These are phyloP conservation scores for Tragelaphus strepsiceros DNA, from an alignment of 2,113 vertebrate genomes.

Conservation along the genomic window DNA sequence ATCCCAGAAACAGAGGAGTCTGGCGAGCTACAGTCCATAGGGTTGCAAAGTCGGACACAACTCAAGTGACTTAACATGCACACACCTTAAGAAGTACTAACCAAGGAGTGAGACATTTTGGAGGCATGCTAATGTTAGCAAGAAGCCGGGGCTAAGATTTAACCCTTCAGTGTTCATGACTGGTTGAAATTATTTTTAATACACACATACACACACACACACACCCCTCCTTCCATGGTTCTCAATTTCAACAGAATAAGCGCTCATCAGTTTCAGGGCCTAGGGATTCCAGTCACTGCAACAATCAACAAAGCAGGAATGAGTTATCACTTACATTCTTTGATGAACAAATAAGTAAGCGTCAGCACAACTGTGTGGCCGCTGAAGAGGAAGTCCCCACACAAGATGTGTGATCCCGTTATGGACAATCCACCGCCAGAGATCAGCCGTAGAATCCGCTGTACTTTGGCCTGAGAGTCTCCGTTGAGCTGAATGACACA, in stretches of 20 bases:
- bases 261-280: neutral
- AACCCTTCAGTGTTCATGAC: neutral
- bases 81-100: neutral
- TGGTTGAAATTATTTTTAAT: neutral
- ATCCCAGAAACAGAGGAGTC: neutral
- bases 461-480: conserved; percentile 93
- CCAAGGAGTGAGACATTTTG: neutral
- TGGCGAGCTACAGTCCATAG: neutral
- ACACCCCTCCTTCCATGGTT: neutral
- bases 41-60: neutral
- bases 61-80: neutral
- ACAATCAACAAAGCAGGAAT: neutral
- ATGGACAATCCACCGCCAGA: conserved; percentile 95
- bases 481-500: conserved; percentile 87
- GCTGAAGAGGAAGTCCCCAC: conserved; percentile 97
- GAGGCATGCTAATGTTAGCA: neutral
- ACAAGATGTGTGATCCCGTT: conserved; percentile 94
- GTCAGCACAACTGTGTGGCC: conserved; percentile 97
- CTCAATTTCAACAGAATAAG: neutral
- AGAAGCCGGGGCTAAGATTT: neutral
- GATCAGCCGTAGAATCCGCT: conserved; percentile 91
- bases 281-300: fast-evolving
- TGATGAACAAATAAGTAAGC: conserved; percentile 96
- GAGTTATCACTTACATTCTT: conserved; percentile 91
- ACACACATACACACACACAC: fast-evolving